These are phyloP conservation scores for Paramormyrops hopkinsi DNA, from an alignment of 2,797 vertebrate species.

Conservation along the genomic window DNA sequence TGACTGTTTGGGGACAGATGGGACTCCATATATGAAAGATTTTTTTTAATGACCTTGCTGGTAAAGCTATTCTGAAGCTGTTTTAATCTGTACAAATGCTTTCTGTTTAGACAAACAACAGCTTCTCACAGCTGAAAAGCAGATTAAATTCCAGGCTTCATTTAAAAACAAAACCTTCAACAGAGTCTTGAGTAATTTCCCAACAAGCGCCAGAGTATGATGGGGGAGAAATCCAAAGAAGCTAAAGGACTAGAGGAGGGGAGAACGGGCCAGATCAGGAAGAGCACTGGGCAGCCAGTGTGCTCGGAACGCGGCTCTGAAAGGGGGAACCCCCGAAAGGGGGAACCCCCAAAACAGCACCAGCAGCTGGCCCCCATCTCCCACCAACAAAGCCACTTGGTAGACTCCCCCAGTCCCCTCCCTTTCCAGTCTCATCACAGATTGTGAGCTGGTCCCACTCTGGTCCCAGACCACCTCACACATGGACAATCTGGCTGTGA, in stretches of 20 bases:
- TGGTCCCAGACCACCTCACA: neutral
- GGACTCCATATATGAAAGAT: neutral
- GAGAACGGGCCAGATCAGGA: neutral
- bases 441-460: conserved; percentile 21
- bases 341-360: neutral
- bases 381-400: neutral
- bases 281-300: neutral
- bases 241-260: neutral
- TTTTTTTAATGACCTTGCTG: neutral
- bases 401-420: neutral
- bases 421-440: conserved; percentile 15
- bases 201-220: neutral
- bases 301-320: neutral
- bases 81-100: neutral
- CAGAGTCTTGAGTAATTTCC: neutral
- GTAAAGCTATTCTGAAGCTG: neutral
- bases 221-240: neutral
- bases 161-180: neutral
- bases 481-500: too few species aligned
- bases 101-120: neutral
- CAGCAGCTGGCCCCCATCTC: neutral
- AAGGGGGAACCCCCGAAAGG: neutral
- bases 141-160: neutral
- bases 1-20: neutral
- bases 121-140: neutral